phyloP scores from a whole-genome alignment of 2,888 invertebrate genomes.

The Dioctria rufipes region DNA sequence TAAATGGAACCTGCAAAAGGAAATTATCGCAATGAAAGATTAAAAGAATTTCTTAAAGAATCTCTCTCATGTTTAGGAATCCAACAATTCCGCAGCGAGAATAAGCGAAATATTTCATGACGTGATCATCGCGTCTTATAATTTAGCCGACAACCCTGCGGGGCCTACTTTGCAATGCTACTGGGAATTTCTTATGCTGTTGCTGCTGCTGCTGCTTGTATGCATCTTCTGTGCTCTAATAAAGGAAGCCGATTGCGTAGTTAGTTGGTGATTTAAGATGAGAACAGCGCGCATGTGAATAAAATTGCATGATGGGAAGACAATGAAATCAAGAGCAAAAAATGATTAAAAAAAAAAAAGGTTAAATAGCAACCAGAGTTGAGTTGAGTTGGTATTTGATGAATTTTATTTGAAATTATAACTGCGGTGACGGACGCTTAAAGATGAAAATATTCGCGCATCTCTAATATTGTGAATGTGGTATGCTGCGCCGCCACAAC shows the following conservation, averaged over 20 bases:
- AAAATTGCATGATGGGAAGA: not conserved
- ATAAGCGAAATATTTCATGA: not conserved
- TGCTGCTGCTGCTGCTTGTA: too few species aligned
- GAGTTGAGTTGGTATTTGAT: conserved; percentile 20
- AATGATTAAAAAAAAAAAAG: conserved; percentile 15
- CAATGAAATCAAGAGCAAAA: conserved; percentile 36
- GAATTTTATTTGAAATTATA: conserved; percentile 42
- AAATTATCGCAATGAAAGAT: too few species aligned
- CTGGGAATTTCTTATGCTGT: too few species aligned
- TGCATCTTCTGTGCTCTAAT: not conserved
- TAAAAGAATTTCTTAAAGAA: too few species aligned
- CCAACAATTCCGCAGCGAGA: not conserved
- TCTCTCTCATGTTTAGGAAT: too few species aligned
- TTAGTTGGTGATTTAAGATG: not conserved
- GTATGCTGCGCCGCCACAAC: not conserved
- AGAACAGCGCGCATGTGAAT: not conserved
- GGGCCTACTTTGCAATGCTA: too few species aligned
- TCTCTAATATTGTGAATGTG: not conserved
- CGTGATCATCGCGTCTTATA: too few species aligned
- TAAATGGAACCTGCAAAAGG: too few species aligned
- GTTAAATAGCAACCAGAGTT: conserved; percentile 18
- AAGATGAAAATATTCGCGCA: not conserved
- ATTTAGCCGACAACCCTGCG: too few species aligned
- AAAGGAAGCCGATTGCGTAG: not conserved
- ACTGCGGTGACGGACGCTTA: not conserved